Conservation (phyloP, 2,888 invertebrate species). For the Sinelater perroti region DNA sequence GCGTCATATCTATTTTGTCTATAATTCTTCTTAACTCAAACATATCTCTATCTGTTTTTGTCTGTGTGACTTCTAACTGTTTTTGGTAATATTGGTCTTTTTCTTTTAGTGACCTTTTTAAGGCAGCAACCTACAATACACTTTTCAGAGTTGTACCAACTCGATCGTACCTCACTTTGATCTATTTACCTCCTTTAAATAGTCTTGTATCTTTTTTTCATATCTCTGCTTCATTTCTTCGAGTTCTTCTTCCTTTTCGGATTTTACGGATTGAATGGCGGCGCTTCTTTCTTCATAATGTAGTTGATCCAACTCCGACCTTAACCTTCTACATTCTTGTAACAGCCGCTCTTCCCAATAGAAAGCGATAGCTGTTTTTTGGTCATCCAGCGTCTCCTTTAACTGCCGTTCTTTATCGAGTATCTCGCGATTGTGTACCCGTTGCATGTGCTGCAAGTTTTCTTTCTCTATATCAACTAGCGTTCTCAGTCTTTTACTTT, state of each 20-base stretch:
- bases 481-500: conserved; percentile 60
- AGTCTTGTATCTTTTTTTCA: conserved; percentile 62
- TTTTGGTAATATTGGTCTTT: conserved; percentile 67
- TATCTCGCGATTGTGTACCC: conserved; percentile 59
- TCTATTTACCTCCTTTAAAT: conserved; percentile 63
- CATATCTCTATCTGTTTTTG: conserved; percentile 74
- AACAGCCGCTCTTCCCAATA: conserved; percentile 72
- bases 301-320: conserved; percentile 68
- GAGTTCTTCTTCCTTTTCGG: conserved; percentile 67
- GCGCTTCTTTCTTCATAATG: conserved; percentile 68
- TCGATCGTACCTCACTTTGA: neutral
- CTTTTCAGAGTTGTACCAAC: no score
- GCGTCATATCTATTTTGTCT: conserved; percentile 77
- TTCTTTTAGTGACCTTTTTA: conserved; percentile 71
- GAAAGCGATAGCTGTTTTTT: conserved; percentile 65
- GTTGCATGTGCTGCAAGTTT: conserved; percentile 57
- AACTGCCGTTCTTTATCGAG: conserved; percentile 60
- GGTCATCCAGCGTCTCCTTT: conserved; percentile 61
- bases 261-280: conserved; percentile 66
- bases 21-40: conserved; percentile 75
- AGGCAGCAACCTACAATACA: conserved; percentile 68
- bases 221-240: conserved; percentile 64
- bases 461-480: conserved; percentile 59
- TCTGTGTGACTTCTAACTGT: conserved; percentile 69
- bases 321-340: conserved; percentile 70